Conservation (phyloP, 2,888 invertebrate species). For the Caradrina kadenii region DNA sequence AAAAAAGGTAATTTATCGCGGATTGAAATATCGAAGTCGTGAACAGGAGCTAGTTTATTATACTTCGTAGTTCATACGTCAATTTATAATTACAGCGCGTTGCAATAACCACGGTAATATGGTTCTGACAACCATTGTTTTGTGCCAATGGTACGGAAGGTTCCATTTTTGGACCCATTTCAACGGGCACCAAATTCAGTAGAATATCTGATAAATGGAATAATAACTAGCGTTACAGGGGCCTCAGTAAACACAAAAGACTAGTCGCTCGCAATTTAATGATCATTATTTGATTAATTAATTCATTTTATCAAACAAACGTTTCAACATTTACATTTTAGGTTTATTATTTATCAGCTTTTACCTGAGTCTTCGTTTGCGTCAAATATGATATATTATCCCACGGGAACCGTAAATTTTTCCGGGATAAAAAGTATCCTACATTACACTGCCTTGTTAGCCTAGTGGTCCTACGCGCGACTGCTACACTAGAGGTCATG, state of each 20-base stretch:
- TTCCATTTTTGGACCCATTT: conserved; percentile 39
- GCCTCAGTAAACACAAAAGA: not conserved
- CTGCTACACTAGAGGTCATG: no score
- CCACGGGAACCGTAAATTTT: no score
- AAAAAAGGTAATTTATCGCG: no score
- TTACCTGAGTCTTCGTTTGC: no score
- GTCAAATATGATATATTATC: no score
- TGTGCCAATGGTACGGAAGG: conserved; percentile 27
- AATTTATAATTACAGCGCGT: conserved; percentile 47
- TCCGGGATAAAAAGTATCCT: no score
- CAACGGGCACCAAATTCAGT: conserved; percentile 10
- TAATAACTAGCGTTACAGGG: not conserved
- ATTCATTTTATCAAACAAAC: not conserved
- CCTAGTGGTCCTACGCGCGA: no score
- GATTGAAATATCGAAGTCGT: no score
- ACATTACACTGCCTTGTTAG: no score
- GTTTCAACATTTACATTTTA: no score
- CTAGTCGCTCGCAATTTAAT: not conserved
- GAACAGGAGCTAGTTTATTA: no score
- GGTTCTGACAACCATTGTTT: conserved; percentile 48
- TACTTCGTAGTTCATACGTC: conserved; percentile 13
- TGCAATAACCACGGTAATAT: conserved; percentile 47
- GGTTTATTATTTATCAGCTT: no score
- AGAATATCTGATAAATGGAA: conserved; percentile 4
- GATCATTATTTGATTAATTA: not conserved